Evolutionary conservation across 2,888 invertebrate genomes (phyloP), one percentile per base, ranked within the genome.

Genomic region (Uloborus plumipes): DNA sequence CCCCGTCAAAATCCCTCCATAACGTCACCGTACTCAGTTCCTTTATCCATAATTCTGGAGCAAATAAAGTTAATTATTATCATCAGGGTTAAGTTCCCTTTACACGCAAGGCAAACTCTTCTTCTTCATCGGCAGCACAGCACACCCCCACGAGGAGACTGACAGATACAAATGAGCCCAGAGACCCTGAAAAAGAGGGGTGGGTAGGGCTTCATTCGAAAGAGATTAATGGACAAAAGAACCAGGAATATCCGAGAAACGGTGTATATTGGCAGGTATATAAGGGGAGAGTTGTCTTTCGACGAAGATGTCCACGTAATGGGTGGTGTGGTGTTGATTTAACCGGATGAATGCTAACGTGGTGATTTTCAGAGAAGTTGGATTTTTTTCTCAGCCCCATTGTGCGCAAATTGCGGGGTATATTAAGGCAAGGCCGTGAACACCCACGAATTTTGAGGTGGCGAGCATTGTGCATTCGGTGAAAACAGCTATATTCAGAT

Each of bases 201-300:
- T 31, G 13, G 31, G 9, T 50, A 26, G 51, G 51, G 31, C 13
- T 49, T 74, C 74, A 74, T 74, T 65, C 58, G 74, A 74, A 74
- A 74, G 65, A 74, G 74, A 74, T 74, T 74, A 74, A 74, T 74
- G 74, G 73, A 74, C 73, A 64, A 64, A 65, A 53, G 73, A 55
- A 6, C 65, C 55, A 58, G 65, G 66, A 74, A 74, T 65, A 74
- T 65, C 65, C 26, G 49, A 20, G 49, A 49, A 55, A 26, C 55
- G 65, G 74, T 26, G 26, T 51, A 18, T 31, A 58, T 55, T 50
- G 71, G 62, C 61, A 61, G 49, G 49, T 55, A 53, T 65, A 26
- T n/a, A 53, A 55, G 65, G 22, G 64, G 66, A 74, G 74, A 58
- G 49, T 26, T 47, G 65, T 39, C 65, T 65, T 61, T 74, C 65